These are phyloP conservation scores for Orgyia antiqua DNA, from an alignment of 2,888 invertebrate genomes.

Conservation along the genomic window DNA sequence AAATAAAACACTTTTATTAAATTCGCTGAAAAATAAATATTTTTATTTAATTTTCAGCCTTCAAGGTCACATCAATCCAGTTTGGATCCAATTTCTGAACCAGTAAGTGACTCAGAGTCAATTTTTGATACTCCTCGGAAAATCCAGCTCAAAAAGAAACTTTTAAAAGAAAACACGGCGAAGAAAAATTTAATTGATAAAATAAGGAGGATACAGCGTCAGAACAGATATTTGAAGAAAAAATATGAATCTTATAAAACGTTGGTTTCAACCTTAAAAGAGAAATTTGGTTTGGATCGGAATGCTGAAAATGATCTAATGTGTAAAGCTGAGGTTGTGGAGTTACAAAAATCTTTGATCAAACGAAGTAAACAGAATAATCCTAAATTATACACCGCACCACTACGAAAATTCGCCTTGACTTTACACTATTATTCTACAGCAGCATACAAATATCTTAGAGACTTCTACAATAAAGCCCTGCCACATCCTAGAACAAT, in stretches of 20 bases:
- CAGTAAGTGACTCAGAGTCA: background rate
- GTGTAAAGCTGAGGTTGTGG: background rate
- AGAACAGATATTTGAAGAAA: background rate
- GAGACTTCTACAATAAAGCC: conserved; percentile 8
- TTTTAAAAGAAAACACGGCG: background rate
- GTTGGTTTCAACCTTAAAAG: conserved; percentile 1
- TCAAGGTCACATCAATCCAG: too few relatives aligned
- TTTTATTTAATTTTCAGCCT: too few relatives aligned
- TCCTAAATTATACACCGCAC: background rate
- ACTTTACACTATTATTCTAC: conserved; percentile 15
- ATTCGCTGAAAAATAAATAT: too few relatives aligned
- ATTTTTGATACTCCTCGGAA: conserved; percentile 3
- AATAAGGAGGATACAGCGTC: background rate
- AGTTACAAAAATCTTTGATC: background rate
- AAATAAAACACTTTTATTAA: too few relatives aligned
- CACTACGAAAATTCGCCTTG: background rate
- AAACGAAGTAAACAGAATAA: too few relatives aligned
- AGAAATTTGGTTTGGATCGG: background rate
- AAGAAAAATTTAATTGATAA: background rate
- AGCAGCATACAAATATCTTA: conserved; percentile 10
- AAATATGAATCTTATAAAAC: background rate
- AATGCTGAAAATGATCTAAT: background rate
- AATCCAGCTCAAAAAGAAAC: conserved; percentile 1
- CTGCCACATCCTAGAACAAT: conserved; percentile 10
- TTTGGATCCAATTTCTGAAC: too few relatives aligned